Base-by-base conservation (phyloP, 2,888 invertebrate species). In the Odontocolon sp. region DNA sequence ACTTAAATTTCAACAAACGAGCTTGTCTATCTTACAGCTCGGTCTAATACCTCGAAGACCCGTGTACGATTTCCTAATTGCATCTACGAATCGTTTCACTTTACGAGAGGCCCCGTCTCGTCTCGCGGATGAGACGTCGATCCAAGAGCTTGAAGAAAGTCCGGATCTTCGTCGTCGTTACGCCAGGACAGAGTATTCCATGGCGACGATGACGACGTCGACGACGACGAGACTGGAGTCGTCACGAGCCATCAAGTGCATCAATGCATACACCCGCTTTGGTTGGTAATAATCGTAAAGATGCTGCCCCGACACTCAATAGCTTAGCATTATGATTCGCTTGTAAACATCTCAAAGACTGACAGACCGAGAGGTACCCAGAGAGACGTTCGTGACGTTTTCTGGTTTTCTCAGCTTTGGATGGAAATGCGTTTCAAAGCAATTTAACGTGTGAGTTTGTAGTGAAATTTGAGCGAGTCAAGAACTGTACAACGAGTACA, bases 51-150 rank as follows among this genome's bases (percentile, higher is more conserved):
- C 57, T 36, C 36, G 52, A 26, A 11, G 61, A 42, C 21, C 36
- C 52, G 6, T 47, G 38, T 54, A 63, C 68, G 74, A 74, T 74
- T 74, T 74, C 68, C 56, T 74, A 68, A 74, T 74, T 74, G 61
- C 68, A 63, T 68, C 74, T 56, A 68, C 63, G 68, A 74, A 74
- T 68, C 74, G 68, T 68, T 74, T 63, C 54, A 68, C 74, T 74
- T 63, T 68, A 74, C 63, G 74, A 74, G 47, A 5, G 64, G 23
- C 33, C 23, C 52, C 52, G 28, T 31, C 50, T 50, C 50, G 56
- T 66, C 50, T 72, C 50, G 50, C 52, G 72, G 59, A 57, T 52
- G 66, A 66, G 59, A 66, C 64, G 66, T 66, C 33, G 52, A 21
- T 50, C 38, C 33, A 47, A 6, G 18, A 8, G 21, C 42, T 52